Base-by-base conservation (phyloP, 2,888 invertebrate genomes). In the Rugalucina vietnamica region DNA sequence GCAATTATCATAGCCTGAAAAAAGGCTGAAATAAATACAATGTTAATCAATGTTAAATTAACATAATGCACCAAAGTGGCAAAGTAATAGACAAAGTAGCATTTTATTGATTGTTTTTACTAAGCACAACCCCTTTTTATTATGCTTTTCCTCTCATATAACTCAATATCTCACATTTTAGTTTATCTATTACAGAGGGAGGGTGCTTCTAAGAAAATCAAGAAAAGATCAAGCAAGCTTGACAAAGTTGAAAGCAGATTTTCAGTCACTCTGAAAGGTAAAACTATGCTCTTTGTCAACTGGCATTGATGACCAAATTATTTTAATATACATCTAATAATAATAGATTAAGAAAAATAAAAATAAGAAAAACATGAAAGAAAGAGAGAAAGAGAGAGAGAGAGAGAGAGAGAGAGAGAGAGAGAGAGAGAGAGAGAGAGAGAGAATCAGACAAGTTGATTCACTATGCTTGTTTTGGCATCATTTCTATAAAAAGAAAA, bases 261-360 rank as follows among this genome's bases (percentile, higher is more conserved):
- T 81, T 87, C 87, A 29, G 81, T 90, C 14, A 92, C 92, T 36
- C 78, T 91, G 8, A 91, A 91, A 90, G 91, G 91, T 92, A 86
- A 76, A 76, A 50, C n/a, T 37, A 49, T 2, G n/a, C n/a, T 24
- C 49, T 12, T 70, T 70, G n/a, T n/a, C n/a, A n/a, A n/a, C n/a
- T n/a, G n/a, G n/a, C n/a, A n/a, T n/a, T n/a, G n/a, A n/a, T n/a
- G n/a, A n/a, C 34, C 34, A 21, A 10, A 49, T 49, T 49, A 14
- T 49, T 49, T 14, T 49, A 49, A 14, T 49, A 18, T 49, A 49
- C 49, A 49, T 49, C 18, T 12, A 49, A 14, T 14, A 49, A 49
- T 49, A 14, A 18, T 14, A 49, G 49, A 18, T 49, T 14, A 49
- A 49, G 49, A 49, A 12, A 49, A 14, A 14, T 70, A 5, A 70